Base-by-base conservation (phyloP, 2,113 vertebrate species). In the Otocyon megalotis region DNA sequence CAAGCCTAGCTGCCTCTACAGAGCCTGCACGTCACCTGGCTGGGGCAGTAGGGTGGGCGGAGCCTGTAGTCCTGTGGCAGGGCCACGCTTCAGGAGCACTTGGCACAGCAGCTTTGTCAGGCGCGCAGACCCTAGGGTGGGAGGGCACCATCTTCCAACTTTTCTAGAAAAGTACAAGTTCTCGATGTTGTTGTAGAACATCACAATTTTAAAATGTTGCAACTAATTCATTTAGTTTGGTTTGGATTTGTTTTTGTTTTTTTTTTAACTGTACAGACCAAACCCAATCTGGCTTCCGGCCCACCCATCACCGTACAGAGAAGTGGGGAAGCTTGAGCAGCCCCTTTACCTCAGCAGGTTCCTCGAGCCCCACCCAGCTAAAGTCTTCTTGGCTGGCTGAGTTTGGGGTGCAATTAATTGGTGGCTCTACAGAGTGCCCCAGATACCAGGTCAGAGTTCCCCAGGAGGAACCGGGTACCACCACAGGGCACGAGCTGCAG, bases 271-370 rank as follows among this genome's bases (percentile, higher is more conserved):
- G 35, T 63, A 5, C 3, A 0, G n/a, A 53, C 71, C 37, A 76
- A 53, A 92, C 11, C 30, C 50, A 80, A 62, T 10, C 54, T 22
- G 86, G 30, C 60, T 90, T 26, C 69, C 17, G 28, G 22, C 19
- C 69, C 37, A 84, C 26, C 74, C 10, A 43, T 28, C 30, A 6
- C 32, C 12, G 5, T 43, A 2, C 48, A 77, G 63, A 81, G 28
- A 13, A 48, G 2, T 7, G 76, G 6, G 5, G 28, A 54, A 30
- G 8, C 11, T 0, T 0, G 19, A 6, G 20, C 11, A 19, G 22
- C 32, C 35, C 50, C 48, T 30, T 4, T 12, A 30, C n/a, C 58
- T 19, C 14, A 0, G n/a, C 79, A 62, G 74, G 37, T 67, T 60
- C 30, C 26, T 10, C 0, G 14, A 50, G 37, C 43, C n/a, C 50